Evolutionary conservation across 2,888 invertebrate genomes (phyloP), one percentile per base, ranked within the genome.

Genomic region (Napeogenes inachia): DNA sequence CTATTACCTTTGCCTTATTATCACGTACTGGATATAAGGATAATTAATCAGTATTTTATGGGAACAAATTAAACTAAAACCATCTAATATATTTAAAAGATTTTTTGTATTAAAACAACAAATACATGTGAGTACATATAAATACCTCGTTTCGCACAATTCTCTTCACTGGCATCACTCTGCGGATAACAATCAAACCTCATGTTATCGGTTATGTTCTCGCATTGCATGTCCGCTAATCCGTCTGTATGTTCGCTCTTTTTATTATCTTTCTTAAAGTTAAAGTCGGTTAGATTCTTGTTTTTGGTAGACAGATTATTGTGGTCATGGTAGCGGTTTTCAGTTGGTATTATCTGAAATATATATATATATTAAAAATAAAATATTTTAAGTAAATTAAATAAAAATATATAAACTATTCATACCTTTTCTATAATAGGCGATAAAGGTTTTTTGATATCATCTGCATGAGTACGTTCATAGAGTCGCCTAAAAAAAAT

Each of bases 131-230:
- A 21, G 21, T 13, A 33, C 12, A 13, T 46, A 32, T 45, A 6
- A 8, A 63, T 13, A 89, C 89, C 94, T 83, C 95, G 84, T 60
- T 90, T 83, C 56, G 84, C 83, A 73, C 95, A 96, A 0, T 80
- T 82, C 33, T 89, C 79, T 73, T 93, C 85, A 45, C 72, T 84
- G 13, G 82, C 78, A 4, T 85, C 91, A 8, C 82, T 77, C 75
- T 94, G 93, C 0, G 95, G 95, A 73, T 91, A 93, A 74, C 95
- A 96, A 75, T 95, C 95, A 72, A 95, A 94, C 64, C 93, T 89
- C 69, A 90, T 81, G 4, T 79, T 77, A 59, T 92, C 91, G 0
- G 80, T 74, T 0, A 92, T 72, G 38, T 76, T 75, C 0, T 75
- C 74, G 71, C 93, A 93, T 68, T 50, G 50, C 21, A 91, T 74